Evolutionary conservation across 1,140 invertebrate genomes (phyloP).

Genomic region (Brachionus asplanchnoidis): DNA sequence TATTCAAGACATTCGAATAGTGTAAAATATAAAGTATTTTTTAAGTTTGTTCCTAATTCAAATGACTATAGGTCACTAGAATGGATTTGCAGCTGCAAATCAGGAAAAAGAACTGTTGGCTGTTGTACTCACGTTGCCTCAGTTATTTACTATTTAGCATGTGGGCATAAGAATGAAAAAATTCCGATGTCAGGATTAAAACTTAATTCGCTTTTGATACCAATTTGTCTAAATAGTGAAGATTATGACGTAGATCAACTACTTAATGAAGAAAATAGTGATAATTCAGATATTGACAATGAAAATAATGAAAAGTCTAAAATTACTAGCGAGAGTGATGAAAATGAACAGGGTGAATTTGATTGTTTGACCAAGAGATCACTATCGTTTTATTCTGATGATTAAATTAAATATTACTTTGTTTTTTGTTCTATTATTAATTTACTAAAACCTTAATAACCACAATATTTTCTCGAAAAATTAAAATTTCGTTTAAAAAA

Average conservation of each 20-base stretch:
- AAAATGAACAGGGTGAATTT: too few relatives aligned
- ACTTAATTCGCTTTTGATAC: neutral
- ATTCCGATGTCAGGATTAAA: neutral
- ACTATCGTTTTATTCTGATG: too few relatives aligned
- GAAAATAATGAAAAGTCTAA: neutral
- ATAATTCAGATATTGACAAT: neutral
- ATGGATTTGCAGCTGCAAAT: neutral
- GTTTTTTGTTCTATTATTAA: neutral
- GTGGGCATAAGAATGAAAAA: slow-evolving; percentile 3
- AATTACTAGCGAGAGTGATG: neutral
- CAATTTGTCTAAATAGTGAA: neutral
- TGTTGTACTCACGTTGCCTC: neutral
- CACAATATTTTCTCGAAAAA: neutral
- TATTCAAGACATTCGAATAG: neutral
- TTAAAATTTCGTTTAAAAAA: neutral
- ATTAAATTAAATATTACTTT: too few relatives aligned
- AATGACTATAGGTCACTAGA: neutral
- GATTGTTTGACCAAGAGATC: too few relatives aligned
- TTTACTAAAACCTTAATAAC: neutral
- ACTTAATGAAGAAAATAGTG: neutral
- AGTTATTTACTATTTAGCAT: neutral
- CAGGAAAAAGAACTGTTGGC: neutral
- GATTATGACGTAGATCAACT: neutral
- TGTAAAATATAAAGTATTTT: neutral
- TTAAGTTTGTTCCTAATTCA: neutral